Conservation (phyloP, 2,113 vertebrate species). For the Saimiri boliviensis region DNA sequence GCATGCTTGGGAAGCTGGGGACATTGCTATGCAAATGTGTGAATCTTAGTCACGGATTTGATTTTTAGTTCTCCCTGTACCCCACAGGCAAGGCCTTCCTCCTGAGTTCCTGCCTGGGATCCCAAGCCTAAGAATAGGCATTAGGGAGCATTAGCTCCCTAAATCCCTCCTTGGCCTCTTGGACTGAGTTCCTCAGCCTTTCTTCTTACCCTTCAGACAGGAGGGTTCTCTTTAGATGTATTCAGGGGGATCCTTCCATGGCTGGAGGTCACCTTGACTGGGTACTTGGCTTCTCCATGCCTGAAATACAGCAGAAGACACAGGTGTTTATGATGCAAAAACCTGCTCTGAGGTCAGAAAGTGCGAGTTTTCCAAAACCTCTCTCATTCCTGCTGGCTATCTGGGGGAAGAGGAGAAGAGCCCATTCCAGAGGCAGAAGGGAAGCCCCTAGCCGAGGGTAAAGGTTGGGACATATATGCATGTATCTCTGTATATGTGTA, state of each 20-base stretch:
- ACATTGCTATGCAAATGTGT: conserved; percentile 59
- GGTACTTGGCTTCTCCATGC: background rate
- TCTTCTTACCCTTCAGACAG: conserved; percentile 10
- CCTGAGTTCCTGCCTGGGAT: background rate
- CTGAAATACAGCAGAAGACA: background rate
- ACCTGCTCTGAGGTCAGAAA: conserved; percentile 61
- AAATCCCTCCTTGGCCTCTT: background rate
- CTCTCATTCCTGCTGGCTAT: conserved; percentile 50
- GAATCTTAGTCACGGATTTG: background rate
- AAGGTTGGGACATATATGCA: background rate
- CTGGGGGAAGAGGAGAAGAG: conserved; percentile 66
- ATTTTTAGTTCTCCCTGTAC: background rate
- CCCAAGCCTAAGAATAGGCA: conserved; percentile 8
- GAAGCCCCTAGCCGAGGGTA: conserved; percentile 35
- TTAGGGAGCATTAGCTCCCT: background rate
- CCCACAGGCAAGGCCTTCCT: background rate
- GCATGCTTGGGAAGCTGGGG: conserved; percentile 36
- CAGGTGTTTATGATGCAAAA: background rate
- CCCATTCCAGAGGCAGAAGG: conserved; percentile 51
- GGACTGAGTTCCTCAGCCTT: background rate
- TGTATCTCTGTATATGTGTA: conserved; percentile 11
- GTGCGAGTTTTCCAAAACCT: conserved; percentile 46
- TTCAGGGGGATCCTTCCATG: background rate
- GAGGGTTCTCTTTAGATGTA: background rate
- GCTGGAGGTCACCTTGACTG: background rate